Conservation (phyloP, 2,797 vertebrate species). For the Oceanodroma leucorhoa region DNA sequence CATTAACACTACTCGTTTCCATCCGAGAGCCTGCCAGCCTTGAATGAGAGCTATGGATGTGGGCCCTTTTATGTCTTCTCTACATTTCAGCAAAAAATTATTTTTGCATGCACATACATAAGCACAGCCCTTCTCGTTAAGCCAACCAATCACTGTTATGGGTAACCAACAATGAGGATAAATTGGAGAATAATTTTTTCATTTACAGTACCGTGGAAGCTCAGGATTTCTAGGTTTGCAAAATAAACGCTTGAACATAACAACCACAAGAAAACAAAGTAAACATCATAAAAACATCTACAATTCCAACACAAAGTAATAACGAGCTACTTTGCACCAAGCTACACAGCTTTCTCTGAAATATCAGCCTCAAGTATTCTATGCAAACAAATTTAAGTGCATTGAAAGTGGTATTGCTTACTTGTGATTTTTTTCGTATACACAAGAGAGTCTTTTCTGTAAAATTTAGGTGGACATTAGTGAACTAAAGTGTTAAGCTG, state of each 20-base stretch:
- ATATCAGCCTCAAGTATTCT: not conserved
- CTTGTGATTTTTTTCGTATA: not conserved
- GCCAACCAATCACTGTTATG: not conserved
- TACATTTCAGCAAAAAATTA: not conserved
- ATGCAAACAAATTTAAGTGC: not conserved
- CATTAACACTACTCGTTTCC: not conserved
- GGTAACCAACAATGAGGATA: not conserved
- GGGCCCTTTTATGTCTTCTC: not conserved
- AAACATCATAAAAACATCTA: slow-evolving; percentile 12
- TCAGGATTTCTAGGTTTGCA: not conserved
- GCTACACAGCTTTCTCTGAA: not conserved
- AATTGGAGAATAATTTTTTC: not conserved
- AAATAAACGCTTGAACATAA: not conserved
- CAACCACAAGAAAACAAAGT: slow-evolving; percentile 11
- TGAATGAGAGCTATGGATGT: not conserved
- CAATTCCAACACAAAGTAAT: slow-evolving; percentile 10
- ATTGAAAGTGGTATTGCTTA: not conserved
- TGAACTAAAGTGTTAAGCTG: not conserved
- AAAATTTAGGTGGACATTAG: not conserved
- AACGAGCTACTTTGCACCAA: slow-evolving; percentile 9
- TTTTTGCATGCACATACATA: not conserved
- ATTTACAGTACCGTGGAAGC: not conserved
- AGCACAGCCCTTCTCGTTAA: slow-evolving; percentile 11
- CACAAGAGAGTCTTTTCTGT: not conserved
- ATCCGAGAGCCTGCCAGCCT: slow-evolving; percentile 8